A percentile compares a stretch with the other conserved stretches of the same genome.
phyloP scores from a whole-genome alignment of 2,797 vertebrate species.

The Meriones psammophilus region DNA sequence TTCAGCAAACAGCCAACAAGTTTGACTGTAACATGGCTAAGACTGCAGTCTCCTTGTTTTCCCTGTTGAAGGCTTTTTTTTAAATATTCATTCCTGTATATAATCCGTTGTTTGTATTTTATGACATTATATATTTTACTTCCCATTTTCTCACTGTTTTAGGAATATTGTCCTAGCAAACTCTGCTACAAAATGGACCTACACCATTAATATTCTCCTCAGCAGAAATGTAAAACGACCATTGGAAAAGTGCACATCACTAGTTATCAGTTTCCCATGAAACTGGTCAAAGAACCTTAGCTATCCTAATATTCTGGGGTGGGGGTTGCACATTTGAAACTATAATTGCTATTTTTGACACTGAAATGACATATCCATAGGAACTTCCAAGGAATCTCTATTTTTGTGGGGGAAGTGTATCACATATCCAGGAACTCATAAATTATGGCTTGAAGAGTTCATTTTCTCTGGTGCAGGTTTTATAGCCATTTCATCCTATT shows the following conservation, averaged over 20 bases:
- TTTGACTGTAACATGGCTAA: not conserved
- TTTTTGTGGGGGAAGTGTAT: not conserved
- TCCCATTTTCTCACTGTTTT: slow-evolving; percentile 10
- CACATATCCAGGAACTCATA: slow-evolving; percentile 20
- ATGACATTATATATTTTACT: slow-evolving; percentile 13
- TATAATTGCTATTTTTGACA: slow-evolving; percentile 1
- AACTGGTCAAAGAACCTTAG: not conserved
- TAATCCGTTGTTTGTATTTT: slow-evolving; percentile 9
- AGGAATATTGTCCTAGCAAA: slow-evolving; percentile 33
- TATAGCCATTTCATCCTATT: not conserved
- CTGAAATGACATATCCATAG: slow-evolving; percentile 2
- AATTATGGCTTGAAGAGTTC: slow-evolving; percentile 13
- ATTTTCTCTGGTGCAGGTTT: not conserved
- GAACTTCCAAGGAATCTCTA: slow-evolving; percentile 5
- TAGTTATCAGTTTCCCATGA: slow-evolving; percentile 43
- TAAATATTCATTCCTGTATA: slow-evolving; percentile 14
- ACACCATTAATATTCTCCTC: slow-evolving; percentile 49
- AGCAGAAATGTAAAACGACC: slow-evolving; percentile 45
- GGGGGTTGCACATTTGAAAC: not conserved
- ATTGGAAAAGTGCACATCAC: not conserved
- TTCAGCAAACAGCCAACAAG: not conserved
- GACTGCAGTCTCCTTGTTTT: not conserved
- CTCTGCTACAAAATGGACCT: slow-evolving; percentile 36
- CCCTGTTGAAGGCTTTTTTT: not conserved
- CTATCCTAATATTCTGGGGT: slow-evolving; percentile 23